Evolutionary conservation across 2,797 vertebrate genomes (phyloP).

Genomic region (Rhodeus uyekii): DNA sequence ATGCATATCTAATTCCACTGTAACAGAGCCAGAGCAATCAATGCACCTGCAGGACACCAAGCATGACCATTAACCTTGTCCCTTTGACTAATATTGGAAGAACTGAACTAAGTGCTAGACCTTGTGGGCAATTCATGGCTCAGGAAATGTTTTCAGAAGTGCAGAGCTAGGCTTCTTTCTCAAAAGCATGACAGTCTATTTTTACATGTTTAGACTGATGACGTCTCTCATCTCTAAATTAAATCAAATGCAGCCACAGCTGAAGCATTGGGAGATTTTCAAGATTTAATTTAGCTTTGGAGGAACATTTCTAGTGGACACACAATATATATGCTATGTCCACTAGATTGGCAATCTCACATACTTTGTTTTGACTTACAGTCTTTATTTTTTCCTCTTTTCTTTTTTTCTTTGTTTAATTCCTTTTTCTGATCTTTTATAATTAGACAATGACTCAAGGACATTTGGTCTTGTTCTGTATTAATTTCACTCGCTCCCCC

Average conservation of each 20-base stretch:
- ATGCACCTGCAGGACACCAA: neutral
- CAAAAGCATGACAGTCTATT: neutral
- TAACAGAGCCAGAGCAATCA: neutral
- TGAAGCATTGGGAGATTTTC: neutral
- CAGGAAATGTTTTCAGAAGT: neutral
- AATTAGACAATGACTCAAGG: constrained; percentile 27
- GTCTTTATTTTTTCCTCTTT: neutral
- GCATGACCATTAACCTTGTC: constrained; percentile 8
- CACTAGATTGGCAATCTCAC: neutral
- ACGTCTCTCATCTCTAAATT: neutral
- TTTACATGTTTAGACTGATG: neutral
- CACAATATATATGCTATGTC: neutral
- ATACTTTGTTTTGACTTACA: neutral
- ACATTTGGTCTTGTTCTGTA: neutral
- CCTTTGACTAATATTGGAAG: neutral
- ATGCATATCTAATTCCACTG: neutral
- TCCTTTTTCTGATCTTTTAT: neutral
- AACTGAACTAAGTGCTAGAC: neutral
- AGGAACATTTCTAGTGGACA: neutral
- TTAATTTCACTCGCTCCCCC: neutral
- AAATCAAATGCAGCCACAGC: neutral
- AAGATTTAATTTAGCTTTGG: neutral
- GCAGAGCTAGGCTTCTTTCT: neutral
- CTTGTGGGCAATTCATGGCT: neutral
- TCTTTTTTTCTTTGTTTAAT: neutral